Percentiles rank a stretch among this genome's conserved stretches.
These are phyloP conservation scores for Crotalus adamanteus DNA, from an alignment of 2,797 vertebrate species.

Conservation along the genomic window DNA sequence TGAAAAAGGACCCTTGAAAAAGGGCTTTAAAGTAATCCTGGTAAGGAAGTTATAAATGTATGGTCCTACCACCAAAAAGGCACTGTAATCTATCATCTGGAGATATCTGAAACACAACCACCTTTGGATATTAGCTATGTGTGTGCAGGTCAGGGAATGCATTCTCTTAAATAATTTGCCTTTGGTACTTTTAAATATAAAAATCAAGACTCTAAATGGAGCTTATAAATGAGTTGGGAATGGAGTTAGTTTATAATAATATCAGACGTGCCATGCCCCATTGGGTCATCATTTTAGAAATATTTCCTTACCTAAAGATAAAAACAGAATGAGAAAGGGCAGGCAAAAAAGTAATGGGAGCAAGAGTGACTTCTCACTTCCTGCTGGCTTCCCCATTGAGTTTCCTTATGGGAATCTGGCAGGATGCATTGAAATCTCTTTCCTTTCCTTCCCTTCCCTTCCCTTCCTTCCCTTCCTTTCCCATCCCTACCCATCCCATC, in stretches of 20 bases:
- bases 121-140: not conserved
- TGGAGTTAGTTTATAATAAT: not conserved
- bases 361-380: not conserved
- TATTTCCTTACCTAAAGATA: not conserved
- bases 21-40: not conserved
- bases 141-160: not conserved
- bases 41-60: not conserved
- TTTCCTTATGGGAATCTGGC: not conserved
- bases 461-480: too few relatives aligned
- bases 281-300: not conserved
- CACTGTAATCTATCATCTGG: not conserved
- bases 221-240: not conserved
- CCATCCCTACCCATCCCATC: too few relatives aligned
- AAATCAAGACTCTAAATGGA: not conserved
- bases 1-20: not conserved
- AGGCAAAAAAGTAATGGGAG: not conserved
- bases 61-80: not conserved
- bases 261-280: not conserved
- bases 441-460: not conserved
- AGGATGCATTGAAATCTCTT: not conserved
- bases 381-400: not conserved
- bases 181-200: not conserved
- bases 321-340: not conserved
- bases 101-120: not conserved
- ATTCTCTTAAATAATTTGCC: not conserved